These are phyloP conservation scores for Sciurus niger DNA, from an alignment of 2,113 vertebrate genomes.

Conservation along the genomic window DNA sequence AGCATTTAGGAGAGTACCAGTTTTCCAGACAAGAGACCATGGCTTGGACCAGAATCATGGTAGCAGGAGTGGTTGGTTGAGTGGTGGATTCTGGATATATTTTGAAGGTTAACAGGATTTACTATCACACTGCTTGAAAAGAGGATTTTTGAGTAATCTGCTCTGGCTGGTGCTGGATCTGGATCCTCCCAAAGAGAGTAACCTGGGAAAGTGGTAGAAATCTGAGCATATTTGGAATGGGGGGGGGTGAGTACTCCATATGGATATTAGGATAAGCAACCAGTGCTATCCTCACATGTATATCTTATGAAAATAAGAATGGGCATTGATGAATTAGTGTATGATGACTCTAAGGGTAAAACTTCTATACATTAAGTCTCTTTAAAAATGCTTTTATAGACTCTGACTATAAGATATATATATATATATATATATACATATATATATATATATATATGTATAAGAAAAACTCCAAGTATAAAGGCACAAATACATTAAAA, in stretches of 20 bases:
- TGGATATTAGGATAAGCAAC: neutral
- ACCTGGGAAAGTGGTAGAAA: neutral
- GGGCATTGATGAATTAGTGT: neutral
- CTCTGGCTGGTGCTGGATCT: neutral
- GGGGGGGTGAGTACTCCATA: neutral
- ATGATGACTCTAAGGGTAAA: neutral
- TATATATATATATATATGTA: neutral
- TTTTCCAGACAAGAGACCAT: neutral
- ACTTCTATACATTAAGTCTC: neutral
- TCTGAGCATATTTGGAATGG: neutral
- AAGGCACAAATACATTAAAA: neutral
- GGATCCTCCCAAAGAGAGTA: neutral
- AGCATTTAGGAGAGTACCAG: neutral
- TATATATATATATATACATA: too few species aligned
- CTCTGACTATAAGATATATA: neutral
- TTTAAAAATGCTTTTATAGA: slow-evolving; percentile 21
- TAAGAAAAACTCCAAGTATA: neutral
- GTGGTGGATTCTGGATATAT: neutral
- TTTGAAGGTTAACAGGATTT: neutral
- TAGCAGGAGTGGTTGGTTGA: neutral
- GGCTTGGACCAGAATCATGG: neutral
- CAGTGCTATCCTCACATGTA: neutral
- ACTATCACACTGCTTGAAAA: neutral
- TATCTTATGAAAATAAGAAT: slow-evolving; percentile 37
- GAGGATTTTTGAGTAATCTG: neutral